Evolutionary conservation across 2,113 vertebrate species (phyloP).

Genomic region (Rhabdomys dilectus): DNA sequence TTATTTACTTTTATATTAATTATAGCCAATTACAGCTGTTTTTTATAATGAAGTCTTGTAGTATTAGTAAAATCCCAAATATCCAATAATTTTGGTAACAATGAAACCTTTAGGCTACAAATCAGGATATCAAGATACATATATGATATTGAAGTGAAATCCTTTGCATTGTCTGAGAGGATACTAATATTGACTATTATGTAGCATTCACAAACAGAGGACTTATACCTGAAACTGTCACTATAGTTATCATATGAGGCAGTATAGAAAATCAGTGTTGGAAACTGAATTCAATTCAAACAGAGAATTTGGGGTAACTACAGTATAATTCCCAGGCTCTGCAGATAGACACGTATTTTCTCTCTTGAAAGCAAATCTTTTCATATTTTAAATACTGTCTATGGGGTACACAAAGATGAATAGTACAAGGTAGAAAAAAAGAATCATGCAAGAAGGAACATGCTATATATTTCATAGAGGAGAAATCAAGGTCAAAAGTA

Average conservation of each 20-base stretch:
- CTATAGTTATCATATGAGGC: neutral
- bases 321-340: neutral
- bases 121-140: neutral
- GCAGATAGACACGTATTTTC: neutral
- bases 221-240: neutral
- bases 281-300: neutral
- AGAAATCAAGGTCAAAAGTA: neutral
- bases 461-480: neutral
- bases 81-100: neutral
- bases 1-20: neutral
- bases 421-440: neutral
- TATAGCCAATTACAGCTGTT: neutral
- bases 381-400: neutral
- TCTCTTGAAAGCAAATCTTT: neutral
- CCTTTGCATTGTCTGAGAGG: neutral
- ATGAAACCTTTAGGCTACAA: neutral
- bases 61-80: neutral
- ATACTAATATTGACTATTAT: neutral
- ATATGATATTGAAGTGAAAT: neutral
- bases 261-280: neutral
- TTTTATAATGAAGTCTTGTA: neutral
- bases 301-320: neutral
- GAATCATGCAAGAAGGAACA: neutral
- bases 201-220: neutral
- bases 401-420: neutral